phyloP scores from a whole-genome alignment of 2,797 vertebrate genomes.

The Orestias chungarensis region DNA sequence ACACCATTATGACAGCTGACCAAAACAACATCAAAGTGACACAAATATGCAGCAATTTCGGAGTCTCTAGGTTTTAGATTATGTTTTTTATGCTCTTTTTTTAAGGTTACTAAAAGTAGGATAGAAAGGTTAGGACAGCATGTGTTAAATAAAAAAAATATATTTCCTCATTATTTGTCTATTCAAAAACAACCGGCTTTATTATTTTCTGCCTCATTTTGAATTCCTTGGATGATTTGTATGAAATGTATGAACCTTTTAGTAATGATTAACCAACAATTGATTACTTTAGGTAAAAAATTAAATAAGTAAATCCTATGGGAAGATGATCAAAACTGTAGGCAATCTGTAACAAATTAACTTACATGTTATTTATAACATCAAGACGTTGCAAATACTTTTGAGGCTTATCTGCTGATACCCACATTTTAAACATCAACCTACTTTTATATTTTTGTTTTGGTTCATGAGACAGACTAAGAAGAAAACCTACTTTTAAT shows the following conservation, averaged over 20 bases:
- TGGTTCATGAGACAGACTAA: background rate
- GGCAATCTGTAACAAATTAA: background rate
- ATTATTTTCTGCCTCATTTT: too few species aligned
- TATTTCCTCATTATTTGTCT: too few species aligned
- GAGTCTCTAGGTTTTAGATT: background rate
- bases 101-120: background rate
- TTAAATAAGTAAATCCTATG: background rate
- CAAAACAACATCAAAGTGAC: background rate
- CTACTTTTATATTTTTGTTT: background rate
- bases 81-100: background rate
- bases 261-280: too few species aligned
- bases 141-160: too few species aligned
- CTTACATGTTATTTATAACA: background rate
- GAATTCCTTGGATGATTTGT: background rate
- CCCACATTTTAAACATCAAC: background rate
- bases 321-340: background rate
- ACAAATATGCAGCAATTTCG: background rate
- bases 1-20: background rate
- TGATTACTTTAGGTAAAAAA: too few species aligned
- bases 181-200: too few species aligned
- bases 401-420: background rate
- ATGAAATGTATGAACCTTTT: background rate
- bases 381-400: background rate
- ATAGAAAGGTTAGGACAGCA: background rate
- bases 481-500: background rate